Percentiles rank a stretch among this genome's conserved stretches.
Evolutionary conservation across 1,140 invertebrate species (phyloP).

Genomic region (Neuroterus valhalla): DNA sequence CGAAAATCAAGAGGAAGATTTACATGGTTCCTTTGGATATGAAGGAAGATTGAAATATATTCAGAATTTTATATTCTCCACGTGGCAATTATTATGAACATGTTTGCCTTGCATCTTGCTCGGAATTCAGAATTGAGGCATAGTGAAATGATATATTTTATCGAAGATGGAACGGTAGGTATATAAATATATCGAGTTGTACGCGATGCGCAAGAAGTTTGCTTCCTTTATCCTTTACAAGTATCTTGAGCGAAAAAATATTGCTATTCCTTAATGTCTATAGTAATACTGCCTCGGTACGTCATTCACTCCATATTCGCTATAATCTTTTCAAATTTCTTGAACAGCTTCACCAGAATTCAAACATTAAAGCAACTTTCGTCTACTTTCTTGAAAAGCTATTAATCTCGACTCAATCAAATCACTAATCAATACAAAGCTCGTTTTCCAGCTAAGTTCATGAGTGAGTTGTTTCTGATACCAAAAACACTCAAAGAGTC

Average conservation of each 20-base stretch:
- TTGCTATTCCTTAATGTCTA: conserved; percentile 64
- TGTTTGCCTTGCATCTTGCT: conserved; percentile 16
- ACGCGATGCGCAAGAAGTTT: conserved; percentile 36
- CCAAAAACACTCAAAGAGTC: background rate
- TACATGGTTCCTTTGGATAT: background rate
- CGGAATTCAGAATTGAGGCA: background rate
- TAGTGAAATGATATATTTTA: conserved; percentile 36
- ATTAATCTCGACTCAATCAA: background rate
- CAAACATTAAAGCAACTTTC: background rate
- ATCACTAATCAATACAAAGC: background rate
- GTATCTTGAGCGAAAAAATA: conserved; percentile 65
- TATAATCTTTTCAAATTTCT: conserved; percentile 14
- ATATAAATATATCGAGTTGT: conserved; percentile 49
- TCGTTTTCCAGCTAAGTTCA: background rate
- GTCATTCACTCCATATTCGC: conserved; percentile 35
- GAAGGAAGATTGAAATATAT: background rate
- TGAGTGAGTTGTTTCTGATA: background rate
- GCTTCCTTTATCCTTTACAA: conserved; percentile 41
- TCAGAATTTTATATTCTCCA: background rate
- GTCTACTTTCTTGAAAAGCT: background rate
- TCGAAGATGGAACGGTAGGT: conserved; percentile 42
- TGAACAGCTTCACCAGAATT: background rate
- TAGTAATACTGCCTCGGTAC: conserved; percentile 66
- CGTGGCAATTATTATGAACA: background rate
- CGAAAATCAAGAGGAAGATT: background rate